A percentile compares a stretch with the other conserved stretches of the same genome.
Evolutionary conservation across 2,888 invertebrate genomes (phyloP).

Genomic region (Leptogaster cylindrica): DNA sequence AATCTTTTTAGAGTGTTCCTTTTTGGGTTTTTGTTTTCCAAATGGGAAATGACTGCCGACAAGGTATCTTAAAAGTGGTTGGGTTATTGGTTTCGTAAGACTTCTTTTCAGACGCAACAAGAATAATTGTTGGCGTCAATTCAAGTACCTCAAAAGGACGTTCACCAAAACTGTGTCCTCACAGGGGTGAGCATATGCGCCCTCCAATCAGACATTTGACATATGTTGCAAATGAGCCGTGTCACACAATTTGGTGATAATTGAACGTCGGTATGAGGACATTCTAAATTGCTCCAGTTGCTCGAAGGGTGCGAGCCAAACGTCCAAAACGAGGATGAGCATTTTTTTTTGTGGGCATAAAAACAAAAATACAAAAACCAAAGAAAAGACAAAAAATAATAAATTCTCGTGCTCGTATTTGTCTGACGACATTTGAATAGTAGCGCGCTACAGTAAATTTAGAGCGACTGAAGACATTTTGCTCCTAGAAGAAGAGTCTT

Average conservation of each 20-base stretch:
- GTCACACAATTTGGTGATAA: constrained; percentile 46
- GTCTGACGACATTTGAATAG: constrained; percentile 22
- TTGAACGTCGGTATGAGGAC: constrained; percentile 16
- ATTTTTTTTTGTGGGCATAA: too few relatives aligned
- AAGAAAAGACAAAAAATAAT: too few relatives aligned
- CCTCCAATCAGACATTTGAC: constrained; percentile 40
- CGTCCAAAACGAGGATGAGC: too few relatives aligned
- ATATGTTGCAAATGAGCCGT: constrained; percentile 45
- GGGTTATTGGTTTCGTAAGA: too few relatives aligned
- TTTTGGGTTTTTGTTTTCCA: too few relatives aligned
- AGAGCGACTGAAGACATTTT: constrained; percentile 30
- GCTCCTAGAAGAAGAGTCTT: constrained; percentile 7
- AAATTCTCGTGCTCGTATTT: too few relatives aligned
- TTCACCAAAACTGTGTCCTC: background rate
- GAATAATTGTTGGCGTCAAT: constrained; percentile 17
- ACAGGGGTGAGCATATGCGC: constrained; percentile 8
- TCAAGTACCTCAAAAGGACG: constrained; percentile 19
- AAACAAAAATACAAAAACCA: too few relatives aligned
- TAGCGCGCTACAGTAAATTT: constrained; percentile 14
- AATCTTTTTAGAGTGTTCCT: too few relatives aligned
- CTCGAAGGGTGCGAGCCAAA: constrained; percentile 13
- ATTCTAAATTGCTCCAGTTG: constrained; percentile 32
- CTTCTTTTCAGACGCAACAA: constrained; percentile 21
- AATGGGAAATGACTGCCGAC: too few relatives aligned
- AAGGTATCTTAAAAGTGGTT: too few relatives aligned